Evolutionary conservation across 2,797 vertebrate genomes (phyloP).

Genomic region (Tenualosa thibaudeaui): DNA sequence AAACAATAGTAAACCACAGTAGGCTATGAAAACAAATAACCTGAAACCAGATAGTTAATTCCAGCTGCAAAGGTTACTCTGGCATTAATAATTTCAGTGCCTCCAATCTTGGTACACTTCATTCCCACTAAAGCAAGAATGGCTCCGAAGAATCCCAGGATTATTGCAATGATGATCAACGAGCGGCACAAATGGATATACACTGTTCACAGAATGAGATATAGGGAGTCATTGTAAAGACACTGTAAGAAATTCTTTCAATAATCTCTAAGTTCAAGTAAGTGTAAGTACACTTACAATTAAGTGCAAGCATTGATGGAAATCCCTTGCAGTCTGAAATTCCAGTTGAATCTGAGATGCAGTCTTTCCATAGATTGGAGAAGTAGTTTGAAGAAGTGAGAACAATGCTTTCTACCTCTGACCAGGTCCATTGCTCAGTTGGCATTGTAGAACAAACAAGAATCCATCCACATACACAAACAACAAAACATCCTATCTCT

Average conservation of each 20-base stretch:
- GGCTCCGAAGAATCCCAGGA: constrained; percentile 73
- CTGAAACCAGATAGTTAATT: constrained; percentile 74
- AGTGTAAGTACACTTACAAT: constrained; percentile 64
- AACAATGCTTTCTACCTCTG: constrained; percentile 67
- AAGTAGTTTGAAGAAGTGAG: constrained; percentile 70
- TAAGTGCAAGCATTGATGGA: constrained; percentile 71
- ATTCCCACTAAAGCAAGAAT: constrained; percentile 78
- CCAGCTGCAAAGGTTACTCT: constrained; percentile 76
- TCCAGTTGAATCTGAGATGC: constrained; percentile 75
- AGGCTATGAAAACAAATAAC: constrained; percentile 49
- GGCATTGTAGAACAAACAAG: constrained; percentile 76
- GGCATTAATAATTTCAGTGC: constrained; percentile 71
- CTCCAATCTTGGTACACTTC: constrained; percentile 82
- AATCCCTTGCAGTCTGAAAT: constrained; percentile 76
- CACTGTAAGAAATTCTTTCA: background rate
- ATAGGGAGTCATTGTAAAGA: background rate
- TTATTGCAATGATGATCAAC: constrained; percentile 74
- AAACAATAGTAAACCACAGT: background rate
- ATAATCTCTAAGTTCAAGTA: background rate
- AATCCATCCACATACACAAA: constrained; percentile 74
- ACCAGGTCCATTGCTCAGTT: constrained; percentile 76
- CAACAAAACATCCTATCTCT: constrained; percentile 74
- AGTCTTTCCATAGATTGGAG: constrained; percentile 81
- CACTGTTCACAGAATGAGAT: constrained; percentile 59
- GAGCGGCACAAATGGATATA: constrained; percentile 80